Evolutionary conservation across 2,888 invertebrate genomes (phyloP).

Genomic region (Penaeus monodon): DNA sequence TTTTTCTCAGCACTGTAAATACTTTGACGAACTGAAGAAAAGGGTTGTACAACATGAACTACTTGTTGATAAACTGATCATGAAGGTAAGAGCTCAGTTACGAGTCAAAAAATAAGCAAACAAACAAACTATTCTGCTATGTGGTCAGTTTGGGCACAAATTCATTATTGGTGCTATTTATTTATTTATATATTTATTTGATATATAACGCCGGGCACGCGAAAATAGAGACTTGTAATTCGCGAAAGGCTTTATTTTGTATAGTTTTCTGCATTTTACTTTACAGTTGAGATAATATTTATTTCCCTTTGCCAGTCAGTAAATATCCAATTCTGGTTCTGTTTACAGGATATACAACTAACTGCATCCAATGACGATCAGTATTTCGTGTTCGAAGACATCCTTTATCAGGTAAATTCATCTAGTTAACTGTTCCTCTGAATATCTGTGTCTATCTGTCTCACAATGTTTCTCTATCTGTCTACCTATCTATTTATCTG

Average conservation of each 20-base stretch:
- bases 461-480: too few relatives aligned
- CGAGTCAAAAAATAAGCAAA: too few relatives aligned
- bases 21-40: constrained; percentile 85
- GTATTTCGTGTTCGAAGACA: constrained; percentile 97
- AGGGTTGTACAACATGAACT: constrained; percentile 89
- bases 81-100: constrained; percentile 76
- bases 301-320: neutral
- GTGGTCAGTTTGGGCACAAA: too few relatives aligned
- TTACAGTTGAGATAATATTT: neutral
- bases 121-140: too few relatives aligned
- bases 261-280: too few relatives aligned
- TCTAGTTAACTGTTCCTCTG: neutral
- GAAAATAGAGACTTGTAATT: too few relatives aligned
- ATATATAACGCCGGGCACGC: too few relatives aligned
- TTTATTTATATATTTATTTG: too few relatives aligned
- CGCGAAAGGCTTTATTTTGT: too few relatives aligned
- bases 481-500: too few relatives aligned
- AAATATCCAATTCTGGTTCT: neutral
- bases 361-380: constrained; percentile 98
- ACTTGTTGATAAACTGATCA: constrained; percentile 92
- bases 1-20: constrained; percentile 76
- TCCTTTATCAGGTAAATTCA: constrained; percentile 84
- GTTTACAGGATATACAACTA: constrained; percentile 84
- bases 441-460: too few relatives aligned
- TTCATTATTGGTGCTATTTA: too few relatives aligned